Conservation (phyloP, 2,113 vertebrate species). For the Ciconia stormi region DNA sequence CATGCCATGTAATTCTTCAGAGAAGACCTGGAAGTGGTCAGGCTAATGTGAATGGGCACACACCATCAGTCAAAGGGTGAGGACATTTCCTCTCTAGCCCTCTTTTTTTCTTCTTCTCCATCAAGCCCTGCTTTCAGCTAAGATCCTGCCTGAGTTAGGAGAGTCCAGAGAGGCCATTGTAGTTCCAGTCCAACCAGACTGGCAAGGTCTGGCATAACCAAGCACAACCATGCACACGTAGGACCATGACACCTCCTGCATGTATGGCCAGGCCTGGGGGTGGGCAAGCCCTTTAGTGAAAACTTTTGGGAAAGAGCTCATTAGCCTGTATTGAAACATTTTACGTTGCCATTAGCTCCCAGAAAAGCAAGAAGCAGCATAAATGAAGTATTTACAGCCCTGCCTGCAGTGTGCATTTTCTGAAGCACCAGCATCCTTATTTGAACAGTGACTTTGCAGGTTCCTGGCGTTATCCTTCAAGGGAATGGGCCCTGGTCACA, state of each 20-base stretch:
- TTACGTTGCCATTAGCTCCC: background rate
- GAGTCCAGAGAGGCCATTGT: background rate
- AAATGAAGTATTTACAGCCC: background rate
- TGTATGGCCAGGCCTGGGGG: fast-evolving
- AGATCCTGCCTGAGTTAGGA: background rate
- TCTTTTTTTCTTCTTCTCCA: too few species aligned
- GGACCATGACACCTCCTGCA: background rate
- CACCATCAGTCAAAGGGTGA: background rate
- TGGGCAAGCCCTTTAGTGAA: background rate
- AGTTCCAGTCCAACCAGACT: background rate
- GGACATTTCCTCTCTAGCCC: background rate
- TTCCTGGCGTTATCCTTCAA: background rate
- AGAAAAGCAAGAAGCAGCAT: background rate
- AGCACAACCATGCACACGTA: fast-evolving
- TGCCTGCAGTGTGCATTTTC: background rate
- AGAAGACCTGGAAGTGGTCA: background rate
- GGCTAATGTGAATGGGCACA: background rate
- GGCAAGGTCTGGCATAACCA: background rate
- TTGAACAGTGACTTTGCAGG: background rate
- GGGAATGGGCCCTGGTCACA: background rate
- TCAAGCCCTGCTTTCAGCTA: background rate
- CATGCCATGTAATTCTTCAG: background rate
- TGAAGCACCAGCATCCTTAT: background rate
- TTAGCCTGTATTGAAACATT: background rate
- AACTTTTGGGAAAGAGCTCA: background rate